Evolutionary conservation across 2,888 invertebrate genomes (phyloP), one percentile per base, ranked within the genome.

Genomic region (Erynnis tages): DNA sequence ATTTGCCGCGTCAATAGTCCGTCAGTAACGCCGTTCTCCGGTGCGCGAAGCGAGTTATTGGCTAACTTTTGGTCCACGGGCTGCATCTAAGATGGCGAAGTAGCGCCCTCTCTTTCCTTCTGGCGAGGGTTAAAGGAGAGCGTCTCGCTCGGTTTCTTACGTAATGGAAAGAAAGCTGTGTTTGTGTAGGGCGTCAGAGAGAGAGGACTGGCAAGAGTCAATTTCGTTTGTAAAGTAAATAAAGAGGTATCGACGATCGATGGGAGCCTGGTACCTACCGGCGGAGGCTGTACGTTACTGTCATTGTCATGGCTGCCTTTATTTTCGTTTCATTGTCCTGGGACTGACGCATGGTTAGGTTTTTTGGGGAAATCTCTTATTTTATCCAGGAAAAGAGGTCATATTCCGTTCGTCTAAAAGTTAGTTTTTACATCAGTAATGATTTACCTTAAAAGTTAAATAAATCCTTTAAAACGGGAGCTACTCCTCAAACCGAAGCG

Each of bases 81-180:
- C 76, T 86, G 86, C 87, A 87, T 85, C 86, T 85, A 87, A 86
- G 87, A 86, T 87, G 87, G 86, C 86, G 85, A 75, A 72, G 73
- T 52, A 60, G 69, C 63, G 53, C 83, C 70, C 74, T 66, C 63
- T 78, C 72, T 54, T 55, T 60, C 74, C 45, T 54, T 57, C 64
- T 77, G 71, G 52, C 54, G 58, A 71, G 45, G 53, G 57, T 37
- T 55, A 59, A 17, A 27, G 71, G 67, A 63, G 56, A 64, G 62
- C 61, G 60, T 82, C 82, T 69, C 71, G 65, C 62, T 77, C 76
- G 65, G 73, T 78, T 79, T 82, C 83, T 86, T 84, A 74, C 50
- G 50, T 52, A 52, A 52, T 37, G 65, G 78, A 85, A 86, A 86
- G 84, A 86, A 83, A 71, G 76, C 67, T 70, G 75, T 79, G 79